Evolutionary conservation across 2,797 vertebrate genomes (phyloP), one percentile per base, ranked within the genome.

Genomic region (Allochrocebus solatus): DNA sequence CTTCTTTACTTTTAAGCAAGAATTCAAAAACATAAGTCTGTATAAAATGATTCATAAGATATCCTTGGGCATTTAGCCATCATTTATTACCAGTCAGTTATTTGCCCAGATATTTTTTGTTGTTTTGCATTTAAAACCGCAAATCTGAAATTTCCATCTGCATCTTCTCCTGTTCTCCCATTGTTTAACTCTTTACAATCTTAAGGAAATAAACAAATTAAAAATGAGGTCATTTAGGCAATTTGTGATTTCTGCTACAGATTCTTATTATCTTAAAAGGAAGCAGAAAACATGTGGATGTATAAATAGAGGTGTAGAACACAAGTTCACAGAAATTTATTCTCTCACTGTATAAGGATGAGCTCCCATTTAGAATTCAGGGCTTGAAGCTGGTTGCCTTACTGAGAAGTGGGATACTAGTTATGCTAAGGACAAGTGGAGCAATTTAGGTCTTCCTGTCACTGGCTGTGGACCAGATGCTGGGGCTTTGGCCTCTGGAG

Each of bases 261-360:
- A 94, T 93, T 96, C 55, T 76, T 97, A 93, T 81, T 97, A 97
- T 87, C 94, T 87, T 86, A 93, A 97, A 41, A 24, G 91, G 96
- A 97, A 97, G 72, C 86, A 97, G 90, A 96, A 98, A 98, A 97
- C 96, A 39, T 89, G 97, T 79, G 82, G 74, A 39, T 4, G 1
- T 98, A 97, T 98, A 98, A 98, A 99, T 97, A 98, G 97, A 98
- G 85, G 85, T 97, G 96, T 96, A 70, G 90, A 98, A 96, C 82
- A 97, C 89, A 97, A 97, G 98, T 97, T 97, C 97, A 80, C 8
- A n/a, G 96, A 92, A 98, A 95, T 96, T 16, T 93, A 82, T 97
- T 96, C 96, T 98, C 98, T 96, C 86, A 11, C 57, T 97, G 89
- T 70, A 72, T 70, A 97, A 89, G 83, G 39, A 95, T 97, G 96